Percentiles rank a stretch among this genome's conserved stretches.
Evolutionary conservation across 2,888 invertebrate genomes (phyloP).

Genomic region (Ephialtes manifestator): DNA sequence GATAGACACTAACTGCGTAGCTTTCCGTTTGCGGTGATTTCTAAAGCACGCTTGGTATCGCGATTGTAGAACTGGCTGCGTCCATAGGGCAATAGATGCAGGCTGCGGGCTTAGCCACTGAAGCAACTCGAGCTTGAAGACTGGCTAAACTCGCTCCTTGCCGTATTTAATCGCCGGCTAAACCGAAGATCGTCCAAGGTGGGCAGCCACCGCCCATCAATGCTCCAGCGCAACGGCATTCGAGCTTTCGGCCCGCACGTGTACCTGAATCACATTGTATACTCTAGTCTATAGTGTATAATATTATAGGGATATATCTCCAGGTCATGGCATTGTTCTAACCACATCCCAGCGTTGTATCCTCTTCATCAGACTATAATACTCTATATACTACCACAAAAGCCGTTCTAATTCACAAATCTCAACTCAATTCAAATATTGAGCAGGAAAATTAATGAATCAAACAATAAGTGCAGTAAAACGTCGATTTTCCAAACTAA

Average conservation of each 20-base stretch:
- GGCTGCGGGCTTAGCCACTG: constrained; percentile 7
- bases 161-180: constrained; percentile 51
- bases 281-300: background rate
- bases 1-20: constrained; percentile 22
- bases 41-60: constrained; percentile 52
- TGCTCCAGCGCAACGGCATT: constrained; percentile 42
- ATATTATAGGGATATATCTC: background rate
- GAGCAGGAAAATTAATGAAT: no score
- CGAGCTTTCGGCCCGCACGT: constrained; percentile 42
- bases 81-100: constrained; percentile 28
- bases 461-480: no score
- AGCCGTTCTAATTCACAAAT: background rate
- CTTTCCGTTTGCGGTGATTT: constrained; percentile 34
- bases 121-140: constrained; percentile 7
- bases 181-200: constrained; percentile 56
- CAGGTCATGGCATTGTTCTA: constrained; percentile 3
- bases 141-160: background rate
- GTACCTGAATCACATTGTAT: constrained; percentile 11
- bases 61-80: constrained; percentile 31
- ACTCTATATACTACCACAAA: background rate
- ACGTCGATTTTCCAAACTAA: no score
- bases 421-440: background rate
- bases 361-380: background rate
- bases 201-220: constrained; percentile 43
- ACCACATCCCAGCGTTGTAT: background rate